Evolutionary conservation across 2,113 vertebrate species (phyloP), one percentile per base, ranked within the genome.

Genomic region (Aviceda subcristata): DNA sequence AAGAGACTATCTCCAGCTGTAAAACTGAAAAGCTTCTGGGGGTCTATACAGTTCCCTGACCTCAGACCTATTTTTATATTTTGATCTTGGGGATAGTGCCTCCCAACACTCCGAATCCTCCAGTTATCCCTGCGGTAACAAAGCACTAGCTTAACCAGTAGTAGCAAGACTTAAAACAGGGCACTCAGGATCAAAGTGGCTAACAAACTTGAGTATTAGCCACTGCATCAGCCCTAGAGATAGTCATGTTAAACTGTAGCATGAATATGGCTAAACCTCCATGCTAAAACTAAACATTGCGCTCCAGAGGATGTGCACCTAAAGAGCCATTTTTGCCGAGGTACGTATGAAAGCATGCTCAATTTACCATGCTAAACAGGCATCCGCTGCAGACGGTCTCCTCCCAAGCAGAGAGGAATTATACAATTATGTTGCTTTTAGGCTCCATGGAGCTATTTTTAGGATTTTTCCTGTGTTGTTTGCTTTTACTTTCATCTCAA

Each of bases 11-110:
- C 98, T 98, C 98, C 98, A 98, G 97, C 97, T 98, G 97, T 97
- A 98, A 97, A 97, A 97, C 91, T 94, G 97, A 98, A 98, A 98
- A 97, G 97, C 97, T 98, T 98, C 98, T 90, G 75, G 98, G 97
- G 97, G 94, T 98, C 97, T 98, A 96, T 96, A 41, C 97, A 97
- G 97, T 98, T 98, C 94, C 95, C 95, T 98, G 98, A 98, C 98
- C 98, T 97, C 96, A 96, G 98, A 98, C 97, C 98, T 98, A 98
- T 97, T 98, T 98, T 98, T 98, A 96, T 96, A 98, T 98, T 98
- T 98, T 98, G 98, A 98, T 98, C 98, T 98, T 97, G 97, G 97
- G 97, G 98, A 98, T 97, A 81, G 86, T 95, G 97, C 91, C 97
- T 98, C 95, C 34, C 97, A 98, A 98, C 98, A 97, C 97, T 97